Conservation (phyloP, 2,113 vertebrate species). For the Romanogobio albipinnatus region DNA sequence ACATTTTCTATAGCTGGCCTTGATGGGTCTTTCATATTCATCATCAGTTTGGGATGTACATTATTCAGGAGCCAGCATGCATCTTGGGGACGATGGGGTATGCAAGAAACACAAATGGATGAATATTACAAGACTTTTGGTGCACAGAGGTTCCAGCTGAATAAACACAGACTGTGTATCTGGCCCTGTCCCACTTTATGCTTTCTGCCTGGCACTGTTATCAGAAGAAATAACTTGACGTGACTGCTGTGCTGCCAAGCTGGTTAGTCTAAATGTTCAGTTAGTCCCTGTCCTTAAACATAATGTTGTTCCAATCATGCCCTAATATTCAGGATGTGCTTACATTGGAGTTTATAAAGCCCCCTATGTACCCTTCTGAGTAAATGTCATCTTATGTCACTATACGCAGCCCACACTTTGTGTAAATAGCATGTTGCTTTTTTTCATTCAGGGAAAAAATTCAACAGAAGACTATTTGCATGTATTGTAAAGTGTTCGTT, state of each 20-base stretch:
- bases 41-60: conserved; percentile 47
- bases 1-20: conserved; percentile 1
- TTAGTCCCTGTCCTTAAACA: background rate
- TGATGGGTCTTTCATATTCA: conserved; percentile 36
- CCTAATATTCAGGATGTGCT: background rate
- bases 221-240: conserved; percentile 11
- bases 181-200: conserved; percentile 32
- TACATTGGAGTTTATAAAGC: background rate
- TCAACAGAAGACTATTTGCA: conserved; percentile 17
- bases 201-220: background rate
- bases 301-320: background rate
- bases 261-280: conserved; percentile 12
- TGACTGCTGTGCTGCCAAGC: conserved; percentile 1
- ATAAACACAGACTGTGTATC: conserved; percentile 29
- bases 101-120: conserved; percentile 45
- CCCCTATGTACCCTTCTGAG: background rate
- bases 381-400: conserved; percentile 20
- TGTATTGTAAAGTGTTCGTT: background rate
- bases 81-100: conserved; percentile 3
- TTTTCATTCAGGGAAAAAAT: background rate
- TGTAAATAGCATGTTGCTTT: conserved; percentile 17
- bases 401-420: background rate
- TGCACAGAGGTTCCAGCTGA: conserved; percentile 33
- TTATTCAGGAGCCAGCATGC: conserved; percentile 36
- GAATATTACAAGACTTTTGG: conserved; percentile 47